Base-by-base conservation (phyloP, 2,888 invertebrate genomes). In the Allophyes oxyacanthae region DNA sequence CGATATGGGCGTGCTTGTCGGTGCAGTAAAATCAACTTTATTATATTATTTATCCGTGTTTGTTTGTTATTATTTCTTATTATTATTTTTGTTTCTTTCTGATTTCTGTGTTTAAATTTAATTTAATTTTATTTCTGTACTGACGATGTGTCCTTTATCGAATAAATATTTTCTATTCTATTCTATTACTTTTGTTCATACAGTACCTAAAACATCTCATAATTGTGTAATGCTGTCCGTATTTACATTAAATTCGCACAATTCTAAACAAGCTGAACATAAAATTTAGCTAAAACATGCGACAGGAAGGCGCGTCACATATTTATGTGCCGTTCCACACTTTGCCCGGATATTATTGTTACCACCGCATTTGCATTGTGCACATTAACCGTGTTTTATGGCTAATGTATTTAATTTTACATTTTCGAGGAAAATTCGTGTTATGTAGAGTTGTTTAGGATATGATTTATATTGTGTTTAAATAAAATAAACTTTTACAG, bases 271-370 rank as follows among this genome's bases (percentile, higher is more conserved):
- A 54, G 38, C 57, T 53, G 40, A 52, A 75, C 76, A 72, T 72
- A 74, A 74, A 72, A 75, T 63, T 62, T 64, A 61, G 73, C 69
- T 72, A 72, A 69, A 70, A 63, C 77, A 73, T 63, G 40, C 59
- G 54, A 70, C 74, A 67, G 72, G 75, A 74, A 68, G 61, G 51
- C 54, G 56, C 33, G 45, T 48, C 65, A 44, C 70, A 59, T 76
- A 72, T 78, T 78, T 76, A 78, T 78, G 78, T 64, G 63, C 48
- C 53, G 60, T 55, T 61, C 64, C 59, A 61, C 77, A 69, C 74
- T 67, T 67, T 59, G 52, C 37, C 74, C 75, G 77, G 77, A 78
- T 77, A 78, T 75, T 79, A 78, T 71, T 77, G 73, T 60, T 63
- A 72, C 77, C 72, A 64, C 57, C 56, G 46, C 72, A 71, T 77